Conservation (phyloP, 2,797 vertebrate species). For the Lepus townsendii region DNA sequence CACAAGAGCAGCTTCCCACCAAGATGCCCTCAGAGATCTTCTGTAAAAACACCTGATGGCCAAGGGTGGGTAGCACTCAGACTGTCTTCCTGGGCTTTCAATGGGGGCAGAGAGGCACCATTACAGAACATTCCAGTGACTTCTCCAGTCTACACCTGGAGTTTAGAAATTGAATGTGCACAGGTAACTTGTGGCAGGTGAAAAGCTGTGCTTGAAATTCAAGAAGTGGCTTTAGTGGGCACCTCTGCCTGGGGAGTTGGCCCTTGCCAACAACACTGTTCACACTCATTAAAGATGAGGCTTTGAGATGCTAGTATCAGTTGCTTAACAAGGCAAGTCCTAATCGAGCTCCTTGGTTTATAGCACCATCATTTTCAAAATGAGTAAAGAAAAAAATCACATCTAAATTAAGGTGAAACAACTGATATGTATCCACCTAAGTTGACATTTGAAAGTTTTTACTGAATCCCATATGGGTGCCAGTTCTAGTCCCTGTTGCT, state of each 20-base stretch:
- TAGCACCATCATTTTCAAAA: not conserved
- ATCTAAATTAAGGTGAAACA: not conserved
- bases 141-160: not conserved
- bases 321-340: not conserved
- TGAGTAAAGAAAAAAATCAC: not conserved
- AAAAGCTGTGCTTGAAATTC: slow-evolving; percentile 17
- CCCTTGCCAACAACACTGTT: not conserved
- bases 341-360: not conserved
- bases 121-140: not conserved
- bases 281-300: not conserved
- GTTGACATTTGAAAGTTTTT: not conserved
- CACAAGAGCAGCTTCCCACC: not conserved
- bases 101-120: not conserved
- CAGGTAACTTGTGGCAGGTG: not conserved
- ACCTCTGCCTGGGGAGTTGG: not conserved
- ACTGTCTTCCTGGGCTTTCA: not conserved
- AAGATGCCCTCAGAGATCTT: not conserved
- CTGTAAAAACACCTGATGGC: not conserved
- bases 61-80: not conserved
- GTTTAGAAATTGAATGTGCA: not conserved
- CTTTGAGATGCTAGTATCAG: not conserved
- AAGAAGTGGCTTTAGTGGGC: not conserved
- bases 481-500: too few relatives aligned
- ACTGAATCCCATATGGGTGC: too few relatives aligned
- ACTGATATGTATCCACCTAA: not conserved